Percentiles rank a stretch among this genome's conserved stretches.
phyloP scores from a whole-genome alignment of 2,888 invertebrate species.

The Muschampia plurimacula region DNA sequence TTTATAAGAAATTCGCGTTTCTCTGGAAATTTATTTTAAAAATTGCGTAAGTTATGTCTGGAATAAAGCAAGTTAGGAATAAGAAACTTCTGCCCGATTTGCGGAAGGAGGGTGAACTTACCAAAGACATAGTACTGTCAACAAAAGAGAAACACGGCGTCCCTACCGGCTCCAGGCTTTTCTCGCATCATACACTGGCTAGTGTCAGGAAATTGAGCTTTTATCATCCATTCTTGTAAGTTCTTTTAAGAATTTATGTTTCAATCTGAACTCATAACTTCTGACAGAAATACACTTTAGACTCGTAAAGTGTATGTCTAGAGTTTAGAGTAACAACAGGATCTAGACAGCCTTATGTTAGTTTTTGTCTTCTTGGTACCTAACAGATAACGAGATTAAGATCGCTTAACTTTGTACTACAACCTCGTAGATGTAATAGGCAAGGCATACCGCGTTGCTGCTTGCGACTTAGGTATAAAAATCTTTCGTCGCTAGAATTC shows the following conservation, averaged over 20 bases:
- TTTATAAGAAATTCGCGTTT: conserved; percentile 44
- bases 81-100: conserved; percentile 76
- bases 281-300: neutral
- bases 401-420: too few relatives aligned
- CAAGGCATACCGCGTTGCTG: too few relatives aligned
- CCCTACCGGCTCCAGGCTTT: conserved; percentile 80
- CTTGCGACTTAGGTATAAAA: too few relatives aligned
- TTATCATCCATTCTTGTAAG: conserved; percentile 77
- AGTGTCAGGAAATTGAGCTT: conserved; percentile 81
- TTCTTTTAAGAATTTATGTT: conserved; percentile 35
- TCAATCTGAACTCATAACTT: neutral
- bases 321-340: too few relatives aligned
- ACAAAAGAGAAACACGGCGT: conserved; percentile 73
- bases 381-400: too few relatives aligned
- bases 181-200: conserved; percentile 86
- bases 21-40: conserved; percentile 29
- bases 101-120: conserved; percentile 71
- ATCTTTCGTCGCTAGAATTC: too few relatives aligned
- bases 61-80: conserved; percentile 71
- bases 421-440: too few relatives aligned
- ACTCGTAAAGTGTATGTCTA: too few relatives aligned
- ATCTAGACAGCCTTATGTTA: too few relatives aligned
- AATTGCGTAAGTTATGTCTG: conserved; percentile 55
- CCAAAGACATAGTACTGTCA: conserved; percentile 69
- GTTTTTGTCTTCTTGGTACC: too few relatives aligned